phyloP scores from a whole-genome alignment of 2,113 vertebrate species.

The Pithys albifrons region DNA sequence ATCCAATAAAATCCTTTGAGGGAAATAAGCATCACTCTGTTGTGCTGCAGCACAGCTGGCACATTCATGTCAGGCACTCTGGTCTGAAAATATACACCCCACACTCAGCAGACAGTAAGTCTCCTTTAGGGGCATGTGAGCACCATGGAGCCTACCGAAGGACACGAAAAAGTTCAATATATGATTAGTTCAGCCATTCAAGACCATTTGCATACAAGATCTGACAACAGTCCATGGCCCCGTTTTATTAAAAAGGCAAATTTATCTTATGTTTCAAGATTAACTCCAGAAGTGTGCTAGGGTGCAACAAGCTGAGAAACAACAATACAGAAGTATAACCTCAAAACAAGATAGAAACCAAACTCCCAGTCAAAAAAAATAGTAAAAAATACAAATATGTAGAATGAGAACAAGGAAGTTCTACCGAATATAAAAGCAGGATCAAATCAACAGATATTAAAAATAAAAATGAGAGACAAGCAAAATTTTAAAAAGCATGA shows the following conservation, averaged over 20 bases:
- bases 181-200: not conserved
- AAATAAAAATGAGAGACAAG: not conserved
- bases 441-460: not conserved
- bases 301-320: not conserved
- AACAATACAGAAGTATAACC: not conserved
- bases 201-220: not conserved
- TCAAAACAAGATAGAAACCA: not conserved
- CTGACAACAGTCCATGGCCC: accelerated
- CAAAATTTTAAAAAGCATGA: not conserved
- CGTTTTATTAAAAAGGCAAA: not conserved
- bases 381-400: not conserved
- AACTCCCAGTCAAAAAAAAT: not conserved
- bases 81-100: not conserved
- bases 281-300: not conserved
- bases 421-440: not conserved
- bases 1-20: not conserved
- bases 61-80: not conserved
- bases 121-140: not conserved
- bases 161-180: not conserved
- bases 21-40: not conserved
- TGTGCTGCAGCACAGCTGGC: not conserved
- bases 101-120: not conserved
- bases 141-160: not conserved
- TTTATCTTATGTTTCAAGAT: not conserved
- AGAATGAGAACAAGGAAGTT: not conserved